These are phyloP conservation scores for Seira sanloemensis DNA, from an alignment of 2,888 invertebrate species.

Conservation along the genomic window DNA sequence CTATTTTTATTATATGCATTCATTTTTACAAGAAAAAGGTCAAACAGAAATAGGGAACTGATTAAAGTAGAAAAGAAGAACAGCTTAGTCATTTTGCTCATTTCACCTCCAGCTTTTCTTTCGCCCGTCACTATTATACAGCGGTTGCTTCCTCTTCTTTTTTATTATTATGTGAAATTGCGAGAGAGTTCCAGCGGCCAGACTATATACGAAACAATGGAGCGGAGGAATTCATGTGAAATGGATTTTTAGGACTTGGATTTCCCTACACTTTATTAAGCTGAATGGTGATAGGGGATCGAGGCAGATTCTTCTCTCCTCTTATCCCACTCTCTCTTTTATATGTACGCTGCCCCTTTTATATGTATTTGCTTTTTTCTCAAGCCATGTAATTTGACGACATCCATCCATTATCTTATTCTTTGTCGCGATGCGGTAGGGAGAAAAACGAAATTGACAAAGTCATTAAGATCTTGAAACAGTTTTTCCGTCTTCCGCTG, in stretches of 20 bases:
- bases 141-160: slow-evolving; percentile 11
- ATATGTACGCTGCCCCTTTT: background rate
- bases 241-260: background rate
- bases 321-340: background rate
- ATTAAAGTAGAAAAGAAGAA: slow-evolving; percentile 47
- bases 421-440: slow-evolving; percentile 16
- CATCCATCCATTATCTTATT: slow-evolving; percentile 39
- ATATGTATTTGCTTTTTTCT: background rate
- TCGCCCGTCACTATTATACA: background rate
- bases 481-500: background rate
- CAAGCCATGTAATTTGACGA: slow-evolving; percentile 42
- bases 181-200: background rate
- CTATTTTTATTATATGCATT: background rate
- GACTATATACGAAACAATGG: slow-evolving; percentile 22
- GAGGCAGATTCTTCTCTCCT: background rate
- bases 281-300: background rate
- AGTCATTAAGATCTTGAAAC: slow-evolving; percentile 53
- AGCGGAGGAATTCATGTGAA: background rate
- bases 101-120: slow-evolving; percentile 1
- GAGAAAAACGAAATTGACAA: slow-evolving; percentile 46
- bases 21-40: slow-evolving; percentile 34
- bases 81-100: slow-evolving; percentile 21
- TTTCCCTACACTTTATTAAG: background rate
- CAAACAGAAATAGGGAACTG: slow-evolving; percentile 42
- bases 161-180: slow-evolving; percentile 20